Evolutionary conservation across 1,140 invertebrate species (phyloP).

Genomic region (Caerostris extrusa): DNA sequence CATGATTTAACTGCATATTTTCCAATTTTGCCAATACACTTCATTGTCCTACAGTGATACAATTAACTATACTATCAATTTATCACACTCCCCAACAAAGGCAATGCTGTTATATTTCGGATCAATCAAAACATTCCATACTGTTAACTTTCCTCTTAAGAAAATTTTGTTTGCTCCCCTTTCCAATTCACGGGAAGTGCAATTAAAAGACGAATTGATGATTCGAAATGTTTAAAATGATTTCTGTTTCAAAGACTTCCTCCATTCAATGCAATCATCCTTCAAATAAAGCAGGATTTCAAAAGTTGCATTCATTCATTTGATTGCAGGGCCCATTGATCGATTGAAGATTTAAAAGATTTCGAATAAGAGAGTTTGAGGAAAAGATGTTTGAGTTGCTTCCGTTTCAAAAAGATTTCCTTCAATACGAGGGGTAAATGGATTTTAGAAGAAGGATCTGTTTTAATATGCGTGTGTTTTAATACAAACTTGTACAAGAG

Average conservation of each 20-base stretch:
- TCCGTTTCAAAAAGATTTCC: no score
- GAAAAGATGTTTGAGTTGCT: no score
- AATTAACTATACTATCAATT: not conserved
- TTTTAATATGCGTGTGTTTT: no score
- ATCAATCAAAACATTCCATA: not conserved
- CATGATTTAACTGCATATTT: not conserved
- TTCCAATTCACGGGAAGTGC: not conserved
- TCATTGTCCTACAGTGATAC: not conserved
- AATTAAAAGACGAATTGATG: slow-evolving; percentile 15
- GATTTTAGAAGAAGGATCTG: no score
- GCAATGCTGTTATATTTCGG: not conserved
- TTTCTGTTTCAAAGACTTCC: slow-evolving; percentile 3
- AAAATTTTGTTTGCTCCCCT: slow-evolving; percentile 3
- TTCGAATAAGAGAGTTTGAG: no score
- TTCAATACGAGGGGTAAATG: no score
- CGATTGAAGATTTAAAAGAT: no score
- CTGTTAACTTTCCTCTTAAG: not conserved
- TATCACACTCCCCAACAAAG: not conserved
- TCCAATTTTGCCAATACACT: not conserved
- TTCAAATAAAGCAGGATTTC: not conserved
- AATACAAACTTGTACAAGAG: no score
- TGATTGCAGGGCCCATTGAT: no score
- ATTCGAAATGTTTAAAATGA: slow-evolving; percentile 18
- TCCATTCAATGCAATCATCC: not conserved
- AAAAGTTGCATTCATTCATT: not conserved